phyloP scores from a whole-genome alignment of 2,888 invertebrate genomes.

The Physocephala rufipes region DNA sequence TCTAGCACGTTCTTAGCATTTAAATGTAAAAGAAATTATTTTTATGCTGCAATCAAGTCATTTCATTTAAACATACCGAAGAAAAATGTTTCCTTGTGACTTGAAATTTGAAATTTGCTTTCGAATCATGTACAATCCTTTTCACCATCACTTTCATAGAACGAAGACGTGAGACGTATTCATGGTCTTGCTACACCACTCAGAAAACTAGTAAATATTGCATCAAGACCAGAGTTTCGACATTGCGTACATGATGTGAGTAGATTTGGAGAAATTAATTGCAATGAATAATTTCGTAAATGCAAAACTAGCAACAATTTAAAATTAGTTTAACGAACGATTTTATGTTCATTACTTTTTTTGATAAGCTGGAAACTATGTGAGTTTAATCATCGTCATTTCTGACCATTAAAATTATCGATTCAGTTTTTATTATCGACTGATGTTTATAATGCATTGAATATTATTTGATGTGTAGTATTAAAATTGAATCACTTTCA shows the following conservation, averaged over 20 bases:
- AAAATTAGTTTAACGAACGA: conserved; percentile 23
- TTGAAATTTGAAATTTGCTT: conserved; percentile 14
- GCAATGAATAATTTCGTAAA: conserved; percentile 29
- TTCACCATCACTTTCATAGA: conserved; percentile 62
- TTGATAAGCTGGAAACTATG: conserved; percentile 7
- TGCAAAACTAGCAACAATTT: conserved; percentile 21
- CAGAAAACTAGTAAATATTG: conserved; percentile 67
- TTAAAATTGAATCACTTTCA: not conserved
- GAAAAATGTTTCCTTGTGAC: conserved; percentile 7
- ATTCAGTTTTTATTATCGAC: not conserved
- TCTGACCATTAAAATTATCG: not conserved
- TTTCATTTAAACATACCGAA: not conserved
- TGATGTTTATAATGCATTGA: not conserved
- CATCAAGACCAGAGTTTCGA: conserved; percentile 67
- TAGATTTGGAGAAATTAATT: conserved; percentile 53
- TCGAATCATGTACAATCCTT: conserved; percentile 40
- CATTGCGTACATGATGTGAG: conserved; percentile 67
- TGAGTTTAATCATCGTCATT: not conserved
- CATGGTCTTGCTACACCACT: conserved; percentile 67
- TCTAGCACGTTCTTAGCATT: conserved; percentile 19
- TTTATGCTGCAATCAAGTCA: conserved; percentile 15
- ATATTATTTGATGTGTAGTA: not conserved
- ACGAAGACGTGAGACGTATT: conserved; percentile 66
- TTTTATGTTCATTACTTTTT: conserved; percentile 3
- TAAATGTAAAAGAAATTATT: conserved; percentile 16